Conservation (phyloP, 2,888 invertebrate species). For the Acronicta aceris region DNA sequence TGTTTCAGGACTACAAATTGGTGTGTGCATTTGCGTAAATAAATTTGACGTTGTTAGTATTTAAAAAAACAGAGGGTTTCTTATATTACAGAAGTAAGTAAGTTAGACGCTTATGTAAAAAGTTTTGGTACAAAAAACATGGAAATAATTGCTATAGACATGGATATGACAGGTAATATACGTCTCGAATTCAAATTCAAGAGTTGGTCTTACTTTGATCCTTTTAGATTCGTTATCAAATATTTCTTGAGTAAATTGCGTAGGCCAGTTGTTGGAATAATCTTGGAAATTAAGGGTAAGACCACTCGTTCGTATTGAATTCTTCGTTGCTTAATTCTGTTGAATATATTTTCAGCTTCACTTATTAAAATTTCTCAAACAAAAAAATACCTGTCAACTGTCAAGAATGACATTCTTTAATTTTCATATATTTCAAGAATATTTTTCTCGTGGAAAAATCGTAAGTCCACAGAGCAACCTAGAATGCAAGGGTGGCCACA, state of each 20-base stretch:
- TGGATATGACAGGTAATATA: constrained; percentile 24
- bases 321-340: constrained; percentile 13
- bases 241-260: constrained; percentile 45
- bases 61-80: too few species aligned
- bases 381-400: too few species aligned
- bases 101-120: too few species aligned
- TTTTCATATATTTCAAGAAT: too few species aligned
- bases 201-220: constrained; percentile 46
- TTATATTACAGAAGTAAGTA: too few species aligned
- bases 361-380: background rate
- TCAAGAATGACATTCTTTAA: too few species aligned
- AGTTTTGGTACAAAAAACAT: background rate
- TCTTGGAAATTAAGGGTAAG: constrained; percentile 17
- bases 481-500: too few species aligned
- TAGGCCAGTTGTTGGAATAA: constrained; percentile 37
- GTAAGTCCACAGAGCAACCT: too few species aligned
- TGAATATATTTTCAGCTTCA: background rate
- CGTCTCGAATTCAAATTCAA: constrained; percentile 27
- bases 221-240: constrained; percentile 39
- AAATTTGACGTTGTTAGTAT: too few species aligned
- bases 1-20: too few species aligned
- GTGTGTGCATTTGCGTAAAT: too few species aligned
- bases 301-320: constrained; percentile 31
- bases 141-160: constrained; percentile 5
- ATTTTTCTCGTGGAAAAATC: too few species aligned